These are phyloP conservation scores for Caerostris darwini DNA, from an alignment of 1,140 invertebrate species.

Conservation along the genomic window DNA sequence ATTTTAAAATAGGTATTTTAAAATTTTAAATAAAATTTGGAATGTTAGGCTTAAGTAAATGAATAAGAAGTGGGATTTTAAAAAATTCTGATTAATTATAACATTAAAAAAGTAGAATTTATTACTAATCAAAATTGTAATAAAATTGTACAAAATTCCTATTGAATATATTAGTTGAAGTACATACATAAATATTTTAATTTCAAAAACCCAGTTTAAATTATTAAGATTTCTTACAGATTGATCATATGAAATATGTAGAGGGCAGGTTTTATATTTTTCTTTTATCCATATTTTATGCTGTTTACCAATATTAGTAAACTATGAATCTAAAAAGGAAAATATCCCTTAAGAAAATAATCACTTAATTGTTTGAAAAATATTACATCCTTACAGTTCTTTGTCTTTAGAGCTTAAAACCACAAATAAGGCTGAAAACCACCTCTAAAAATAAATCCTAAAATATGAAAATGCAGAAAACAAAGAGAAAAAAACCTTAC, in stretches of 20 bases:
- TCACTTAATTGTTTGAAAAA: neutral
- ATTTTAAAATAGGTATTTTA: no score
- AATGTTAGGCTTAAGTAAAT: no score
- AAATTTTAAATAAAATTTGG: no score
- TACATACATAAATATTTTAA: neutral
- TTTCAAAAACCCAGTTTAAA: neutral
- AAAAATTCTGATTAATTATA: no score
- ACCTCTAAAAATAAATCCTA: slow-evolving; percentile 11
- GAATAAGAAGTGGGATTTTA: no score
- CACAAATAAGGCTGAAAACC: neutral
- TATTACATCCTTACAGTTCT: neutral
- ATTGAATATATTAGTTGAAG: neutral
- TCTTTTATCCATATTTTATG: neutral
- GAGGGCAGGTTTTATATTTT: neutral
- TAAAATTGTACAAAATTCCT: no score
- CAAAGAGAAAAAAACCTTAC: slow-evolving; percentile 18
- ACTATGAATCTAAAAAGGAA: neutral
- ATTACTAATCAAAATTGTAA: no score
- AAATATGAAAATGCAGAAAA: neutral
- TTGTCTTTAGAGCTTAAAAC: neutral
- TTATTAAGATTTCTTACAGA: neutral
- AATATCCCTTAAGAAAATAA: neutral
- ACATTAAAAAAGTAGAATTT: no score
- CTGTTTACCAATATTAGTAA: neutral
- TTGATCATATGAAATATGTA: neutral